Base-by-base conservation (phyloP, 2,113 vertebrate genomes). In the Ptychochromis oligacanthus region DNA sequence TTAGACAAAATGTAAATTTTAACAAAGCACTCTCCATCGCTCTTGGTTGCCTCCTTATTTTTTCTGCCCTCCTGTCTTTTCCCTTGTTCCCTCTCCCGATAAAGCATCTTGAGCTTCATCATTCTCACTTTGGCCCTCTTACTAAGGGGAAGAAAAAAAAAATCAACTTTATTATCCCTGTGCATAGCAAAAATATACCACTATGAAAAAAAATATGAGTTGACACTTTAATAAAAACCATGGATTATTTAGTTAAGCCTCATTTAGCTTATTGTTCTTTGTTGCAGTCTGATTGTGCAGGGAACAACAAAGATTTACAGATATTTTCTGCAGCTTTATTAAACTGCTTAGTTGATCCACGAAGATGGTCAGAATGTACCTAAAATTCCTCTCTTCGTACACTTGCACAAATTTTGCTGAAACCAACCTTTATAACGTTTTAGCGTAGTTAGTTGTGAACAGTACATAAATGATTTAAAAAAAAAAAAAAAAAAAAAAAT, bases 51-150 rank as follows among this genome's bases (percentile, higher is more conserved):
- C 54, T 55, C 9, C 28, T 15, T 4, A 64, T 38, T 34, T 17
- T 36, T 17, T 31, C 43, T 46, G 15, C 10, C 12, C 4, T 4
- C 61, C 8, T 15, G 36, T 54, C 31, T 4, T 14, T 8, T 43
- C 7, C 62, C 62, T 40, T 24, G 36, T 24, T 22, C 56, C 54
- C 40, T 52, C 52, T 64, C 61, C 77, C 80, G 72, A 80, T 64
- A 7, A 67, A 87, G 72, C 84, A 78, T 54, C 22, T 85, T 43
- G 6, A 79, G 31, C 57, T 65, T 79, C 64, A 13, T 87, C 87
- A 82, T 59, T 38, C 57, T 67, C 49, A 56, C 46, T 54, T 79
- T 79, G 83, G 83, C 78, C 2, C 0, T 58, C 54, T 56, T 81
- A 62, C 74, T 22, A 59, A 54, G 72, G 62, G 36, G 3, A 79